Evolutionary conservation across 2,888 invertebrate species (phyloP), one percentile per base, ranked within the genome.

Genomic region (Conus canariensis): DNA sequence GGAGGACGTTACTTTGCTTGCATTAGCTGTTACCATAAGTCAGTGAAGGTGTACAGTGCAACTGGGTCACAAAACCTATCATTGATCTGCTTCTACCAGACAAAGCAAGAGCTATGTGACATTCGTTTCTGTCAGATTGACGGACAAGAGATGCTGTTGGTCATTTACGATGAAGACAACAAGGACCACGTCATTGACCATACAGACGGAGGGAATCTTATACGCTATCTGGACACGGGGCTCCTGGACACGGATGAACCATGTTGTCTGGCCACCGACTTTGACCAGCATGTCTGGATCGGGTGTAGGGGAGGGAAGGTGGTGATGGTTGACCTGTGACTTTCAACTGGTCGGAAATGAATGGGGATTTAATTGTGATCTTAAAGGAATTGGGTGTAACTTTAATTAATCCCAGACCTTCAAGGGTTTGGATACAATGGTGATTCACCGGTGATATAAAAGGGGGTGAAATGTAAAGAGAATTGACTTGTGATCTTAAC

Each of bases 191-290:
- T 83, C 56, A 22, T 83, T 58, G 82, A 83, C 10, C 82, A 58
- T 56, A 22, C 56, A 58, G 85, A 85, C 12, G 85, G 60, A 59
- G 45, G 85, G 14, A 16, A 7, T 74, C 70, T 70, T 67, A 70
- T 87, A 25, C 30, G 70, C 59, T 70, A 30, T 64, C 45, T 87
- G 87, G 22, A 87, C 87, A 87, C 67, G 9, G 67, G 60, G 56
- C 67, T 16, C 67, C 25, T 87, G 64, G 19, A 59, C 9, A 56
- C 70, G 87, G 70, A 70, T 64, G 70, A 22, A 87, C 70, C 87
- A 67, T 3, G 45, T 14, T 14, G 87, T 70, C 45, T 87, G 22
- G 87, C 87, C 45, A 70, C 45, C 14, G 88, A 88, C 45, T 88
- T 14, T 45, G 19, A 70, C 70, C 45, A 77, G 25, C 77, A 67